Evolutionary conservation across 2,797 vertebrate genomes (phyloP), one percentile per base, ranked within the genome.

Genomic region (Melanotaenia pygmaea): DNA sequence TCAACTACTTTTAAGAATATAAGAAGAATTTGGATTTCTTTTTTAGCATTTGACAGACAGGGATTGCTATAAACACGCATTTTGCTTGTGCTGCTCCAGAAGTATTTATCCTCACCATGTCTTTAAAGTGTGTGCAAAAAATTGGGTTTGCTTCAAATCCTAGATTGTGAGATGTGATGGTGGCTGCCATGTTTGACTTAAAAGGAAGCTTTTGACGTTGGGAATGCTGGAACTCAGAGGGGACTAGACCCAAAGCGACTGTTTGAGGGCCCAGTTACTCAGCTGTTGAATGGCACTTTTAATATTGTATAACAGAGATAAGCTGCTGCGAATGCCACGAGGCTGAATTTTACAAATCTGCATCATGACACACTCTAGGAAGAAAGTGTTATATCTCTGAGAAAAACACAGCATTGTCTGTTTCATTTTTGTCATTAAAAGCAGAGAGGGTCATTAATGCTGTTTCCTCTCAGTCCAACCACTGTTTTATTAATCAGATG

Each of bases 291-390:
- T 77, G 84, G 53, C 79, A 65, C 75, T 84, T 88, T 89, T 82
- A 38, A 80, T 85, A 88, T 79, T 79, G 75, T 85, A 81, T 88
- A 76, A 77, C 65, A 67, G 78, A 87, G 86, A 88, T 89, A 83
- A 86, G 78, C 67, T 28, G 35, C 65, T 72, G 56, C 63, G 79
- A 89, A 86, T 84, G 71, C 10, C 26, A 59, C 3, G 20, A 73
- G 35, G 72, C 58, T 59, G 74, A 70, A 62, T 71, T 79, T 71
- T 30, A 61, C 58, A 63, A 71, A 86, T 84, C 76, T 69, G 35
- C 67, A 18, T 57, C 38, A 35, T 11, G 37, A 40, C 70, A 51
- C 79, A 53, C 58, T 59, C 53, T 0, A 73, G 63, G 72, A 77
- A 70, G 8, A 26, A 50, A 16, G 51, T 14, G 63, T 78, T 87